Evolutionary conservation across 2,888 invertebrate species (phyloP), one percentile per base, ranked within the genome.

Genomic region (Ectemnius continuus): DNA sequence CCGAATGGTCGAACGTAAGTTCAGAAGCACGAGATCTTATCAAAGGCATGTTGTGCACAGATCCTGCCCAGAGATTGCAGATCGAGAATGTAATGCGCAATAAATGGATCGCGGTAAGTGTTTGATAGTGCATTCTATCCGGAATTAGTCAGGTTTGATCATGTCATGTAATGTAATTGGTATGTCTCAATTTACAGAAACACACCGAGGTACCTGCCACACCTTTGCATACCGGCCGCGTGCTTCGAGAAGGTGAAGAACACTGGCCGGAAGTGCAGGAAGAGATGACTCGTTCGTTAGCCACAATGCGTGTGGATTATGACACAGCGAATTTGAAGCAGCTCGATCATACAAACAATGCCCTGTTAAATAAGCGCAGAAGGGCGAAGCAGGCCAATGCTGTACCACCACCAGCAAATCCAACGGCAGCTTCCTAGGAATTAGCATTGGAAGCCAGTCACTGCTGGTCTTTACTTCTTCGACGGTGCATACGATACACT

Each of bases 181-280:
- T 36, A 36, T 36, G 1, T 36, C 36, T 6, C 8, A 36, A 36
- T 36, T 36, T 88, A 8, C 86, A 94, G 93, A 92, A 94, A 91
- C 96, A 95, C 91, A 95, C 96, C 0, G 95, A 95, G 80, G 99
- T 99, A 5, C 99, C 99, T 0, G 96, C 97, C 87, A 99, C 99
- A 0, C 99, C 99, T 0, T 92, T 99, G 13, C 96, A 97, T 92
- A 99, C 99, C 0, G 94, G 97, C 72, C 93, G 96, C 67, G 94
- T 99, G 86, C 92, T 99, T 23, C 94, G 96, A 45, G 99, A 99
- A 91, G 96, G 97, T 63, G 96, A 96, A 81, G 97, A 97, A 82
- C 94, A 96, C 69, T 99, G 99, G 99, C 96, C 96, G 0, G 99
- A 99, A 88, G 98, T 99, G 4, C 98, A 99, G 92, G 99, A 99